Evolutionary conservation across 2,888 invertebrate species (phyloP), one percentile per base, ranked within the genome.

Genomic region (Leptopilina myrica): DNA sequence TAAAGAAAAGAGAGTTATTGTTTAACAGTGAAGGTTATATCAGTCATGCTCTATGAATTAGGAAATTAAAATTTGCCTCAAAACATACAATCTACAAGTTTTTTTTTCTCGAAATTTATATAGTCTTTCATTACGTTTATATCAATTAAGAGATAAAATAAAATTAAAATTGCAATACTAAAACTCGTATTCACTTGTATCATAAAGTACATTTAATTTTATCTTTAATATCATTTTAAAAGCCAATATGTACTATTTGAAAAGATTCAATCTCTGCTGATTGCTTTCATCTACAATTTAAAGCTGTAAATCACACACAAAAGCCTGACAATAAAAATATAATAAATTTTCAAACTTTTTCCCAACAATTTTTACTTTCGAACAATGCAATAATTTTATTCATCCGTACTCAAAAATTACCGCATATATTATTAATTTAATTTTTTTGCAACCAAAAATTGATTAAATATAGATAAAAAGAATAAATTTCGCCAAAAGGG

Each of bases 21-120:
- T 64, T 64, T 11, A 64, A 64, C 64, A 64, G 26, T 26, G 9
- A 64, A 20, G 64, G 15, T 64, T 15, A 26, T 64, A 26, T 64
- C 64, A 26, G 64, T 20, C 64, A 64, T 26, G 64, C 11, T 15
- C 20, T 64, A 64, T 15, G 64, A 64, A 64, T 64, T 26, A 64
- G 64, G 64, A 64, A 64, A 64, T 20, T 64, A 64, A 8, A 26
- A 15, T 64, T 64, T 64, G 64, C 20, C 8, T 26, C 20, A 64
- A 9, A 26, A 64, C 26, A 64, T 11, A 64, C 15, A 15, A 26
- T 26, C 26, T 11, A 64, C 20, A 20, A 64, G 9, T 9, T 20
- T 9, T 64, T 6, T 64, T 64, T n/a, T n/a, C n/a, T 64, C 26
- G 33, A 64, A 64, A 26, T 64, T 64, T 20, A 7, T 20, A 7